Evolutionary conservation across 2,797 vertebrate genomes (phyloP), one percentile per base, ranked within the genome.

Genomic region (Ispidina lecontei): DNA sequence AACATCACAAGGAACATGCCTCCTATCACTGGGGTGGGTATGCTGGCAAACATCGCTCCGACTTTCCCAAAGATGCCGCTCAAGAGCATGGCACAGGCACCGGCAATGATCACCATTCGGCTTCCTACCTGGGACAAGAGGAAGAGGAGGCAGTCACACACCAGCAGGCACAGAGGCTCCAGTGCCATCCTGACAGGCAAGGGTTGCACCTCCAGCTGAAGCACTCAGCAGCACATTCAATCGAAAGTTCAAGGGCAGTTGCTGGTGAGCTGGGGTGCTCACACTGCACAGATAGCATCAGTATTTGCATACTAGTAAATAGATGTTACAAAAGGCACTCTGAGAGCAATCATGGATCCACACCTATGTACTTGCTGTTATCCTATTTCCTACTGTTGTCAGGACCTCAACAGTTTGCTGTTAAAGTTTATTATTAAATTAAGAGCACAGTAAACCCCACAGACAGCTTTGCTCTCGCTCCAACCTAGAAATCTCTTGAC

Each of bases 1-100:
- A 99, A 99, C 98, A 99, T 99, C 55, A 99, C 98, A 37, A 99
- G 93, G 95, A 99, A 99, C 99, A 99, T 98, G 75, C 99, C 99
- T 89, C 99, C 99, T 0, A 99, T 97, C 67, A 99, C 98, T 0
- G 99, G 99, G 14, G 97, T 97, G 5, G 99, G 99, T 79, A 99
- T 99, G 33, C 99, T 99, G 92, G 98, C 98, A 86, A 99, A 99
- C 26, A 98, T 96, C 8, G 99, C 99, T 3, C 98, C 98, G 0
- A 98, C 96, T 96, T 99, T 99, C 44, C 99, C 98, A 5, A 99
- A 98, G 69, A 99, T 3, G 6, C 99, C 99, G 70, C 99, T 98
- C 71, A 98, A 60, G 43, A 99, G 94, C 98, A 99, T 98, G 70
- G 99, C 64, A 4, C 98, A 94, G 19, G 98, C 99, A 2, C 98